phyloP scores from a whole-genome alignment of 2,113 vertebrate genomes.

The Sinocyclocheilus anshuiensis region DNA sequence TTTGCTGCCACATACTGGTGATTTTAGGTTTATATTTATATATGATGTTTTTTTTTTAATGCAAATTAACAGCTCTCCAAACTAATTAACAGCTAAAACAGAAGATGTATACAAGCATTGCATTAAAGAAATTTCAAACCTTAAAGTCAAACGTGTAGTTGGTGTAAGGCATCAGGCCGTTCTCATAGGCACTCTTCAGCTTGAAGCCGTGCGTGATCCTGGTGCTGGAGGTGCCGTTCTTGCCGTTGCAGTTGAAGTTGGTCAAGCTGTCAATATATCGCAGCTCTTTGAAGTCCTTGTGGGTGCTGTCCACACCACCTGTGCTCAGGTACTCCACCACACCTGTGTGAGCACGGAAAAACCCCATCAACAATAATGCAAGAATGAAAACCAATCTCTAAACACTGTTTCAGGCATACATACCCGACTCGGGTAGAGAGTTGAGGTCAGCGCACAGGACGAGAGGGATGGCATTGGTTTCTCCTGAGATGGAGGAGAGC shows the following conservation, averaged over 20 bases:
- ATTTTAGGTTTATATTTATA: too few species aligned
- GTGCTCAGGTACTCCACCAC: conserved; percentile 97
- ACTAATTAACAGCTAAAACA: too few species aligned
- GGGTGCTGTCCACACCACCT: conserved; percentile 95
- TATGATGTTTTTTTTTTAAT: too few species aligned
- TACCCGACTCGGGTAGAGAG: conserved; percentile 96
- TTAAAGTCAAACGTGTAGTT: conserved; percentile 98
- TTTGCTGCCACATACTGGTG: too few species aligned
- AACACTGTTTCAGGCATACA: conserved; percentile 45
- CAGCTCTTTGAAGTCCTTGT: conserved; percentile 98
- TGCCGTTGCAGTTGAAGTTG: conserved; percentile 95
- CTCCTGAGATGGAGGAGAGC: conserved; percentile 84
- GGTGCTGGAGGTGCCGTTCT: conserved; percentile 90
- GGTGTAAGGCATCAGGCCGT: conserved; percentile 97
- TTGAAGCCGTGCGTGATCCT: conserved; percentile 98
- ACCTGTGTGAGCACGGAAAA: conserved; percentile 70
- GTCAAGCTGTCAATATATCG: conserved; percentile 96
- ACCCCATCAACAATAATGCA: background rate
- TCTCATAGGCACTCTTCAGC: conserved; percentile 97
- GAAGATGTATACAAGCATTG: too few species aligned
- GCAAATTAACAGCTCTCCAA: too few species aligned
- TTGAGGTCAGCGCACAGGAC: conserved; percentile 98
- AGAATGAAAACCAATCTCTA: background rate
- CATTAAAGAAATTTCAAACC: conserved; percentile 68
- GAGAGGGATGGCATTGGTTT: conserved; percentile 91